Evolutionary conservation across 2,888 invertebrate species (phyloP).

Genomic region (Glyphotaelius pellucidus): DNA sequence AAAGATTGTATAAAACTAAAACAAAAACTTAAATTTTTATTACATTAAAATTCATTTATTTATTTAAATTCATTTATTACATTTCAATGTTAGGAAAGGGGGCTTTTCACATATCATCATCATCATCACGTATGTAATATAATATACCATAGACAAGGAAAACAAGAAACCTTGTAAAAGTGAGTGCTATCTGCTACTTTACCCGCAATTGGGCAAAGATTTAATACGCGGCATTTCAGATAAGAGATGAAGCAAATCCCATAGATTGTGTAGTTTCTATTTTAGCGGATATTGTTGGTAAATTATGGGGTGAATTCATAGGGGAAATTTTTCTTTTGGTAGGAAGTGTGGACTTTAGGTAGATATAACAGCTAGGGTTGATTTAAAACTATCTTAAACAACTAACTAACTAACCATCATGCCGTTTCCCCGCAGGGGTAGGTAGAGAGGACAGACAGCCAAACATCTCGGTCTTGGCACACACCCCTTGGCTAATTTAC

Average conservation of each 20-base stretch:
- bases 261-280: background rate
- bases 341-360: background rate
- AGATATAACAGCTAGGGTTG: background rate
- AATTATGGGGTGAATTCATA: background rate
- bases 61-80: no score
- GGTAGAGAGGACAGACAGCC: no score
- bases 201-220: background rate
- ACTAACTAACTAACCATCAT: no score
- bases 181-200: background rate
- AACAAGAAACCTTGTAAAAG: background rate
- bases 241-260: conserved; percentile 5
- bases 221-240: conserved; percentile 2
- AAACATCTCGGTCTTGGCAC: no score
- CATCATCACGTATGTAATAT: background rate
- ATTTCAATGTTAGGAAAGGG: background rate
- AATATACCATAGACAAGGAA: background rate
- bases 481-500: no score
- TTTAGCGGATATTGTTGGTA: background rate
- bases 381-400: background rate
- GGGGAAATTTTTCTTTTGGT: background rate
- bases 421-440: no score
- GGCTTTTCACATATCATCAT: background rate
- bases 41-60: no score
- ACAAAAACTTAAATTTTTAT: no score
- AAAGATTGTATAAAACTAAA: no score